Evolutionary conservation across 2,113 vertebrate species (phyloP).

Genomic region (Rafetus swinhoei): DNA sequence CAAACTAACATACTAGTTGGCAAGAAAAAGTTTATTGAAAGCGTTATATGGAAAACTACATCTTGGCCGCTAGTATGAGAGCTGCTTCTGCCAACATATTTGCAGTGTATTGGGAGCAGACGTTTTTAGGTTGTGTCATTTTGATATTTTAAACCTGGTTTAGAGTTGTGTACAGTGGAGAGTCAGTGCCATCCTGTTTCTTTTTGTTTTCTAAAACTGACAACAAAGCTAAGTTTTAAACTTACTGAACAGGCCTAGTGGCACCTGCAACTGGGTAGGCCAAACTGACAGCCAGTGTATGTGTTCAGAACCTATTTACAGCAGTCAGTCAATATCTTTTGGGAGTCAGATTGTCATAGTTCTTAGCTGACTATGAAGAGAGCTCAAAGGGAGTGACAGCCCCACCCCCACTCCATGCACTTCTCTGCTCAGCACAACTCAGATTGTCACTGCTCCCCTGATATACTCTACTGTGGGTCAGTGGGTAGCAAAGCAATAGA

Average conservation of each 20-base stretch:
- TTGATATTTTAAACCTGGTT: neutral
- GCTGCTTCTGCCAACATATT: neutral
- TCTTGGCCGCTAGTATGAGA: neutral
- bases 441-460: rapidly evolving
- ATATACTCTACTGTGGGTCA: rapidly evolving
- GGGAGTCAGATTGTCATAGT: slow-evolving; percentile 48
- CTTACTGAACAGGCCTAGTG: slow-evolving; percentile 30
- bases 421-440: neutral
- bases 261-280: slow-evolving; percentile 56
- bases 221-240: slow-evolving; percentile 57
- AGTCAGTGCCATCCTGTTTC: slow-evolving; percentile 8
- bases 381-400: slow-evolving; percentile 51
- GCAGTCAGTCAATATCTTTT: slow-evolving; percentile 56
- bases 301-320: slow-evolving; percentile 63
- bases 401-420: neutral
- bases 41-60: neutral
- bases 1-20: neutral
- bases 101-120: neutral
- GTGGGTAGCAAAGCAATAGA: neutral
- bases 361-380: neutral
- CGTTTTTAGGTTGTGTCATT: slow-evolving; percentile 5
- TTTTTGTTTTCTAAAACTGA: slow-evolving; percentile 61
- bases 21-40: neutral
- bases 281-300: slow-evolving; percentile 28
- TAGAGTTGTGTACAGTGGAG: neutral